Percentiles rank a stretch among this genome's conserved stretches.
Evolutionary conservation across 2,888 invertebrate species (phyloP).

Genomic region (Brachynemurus nebulosus): DNA sequence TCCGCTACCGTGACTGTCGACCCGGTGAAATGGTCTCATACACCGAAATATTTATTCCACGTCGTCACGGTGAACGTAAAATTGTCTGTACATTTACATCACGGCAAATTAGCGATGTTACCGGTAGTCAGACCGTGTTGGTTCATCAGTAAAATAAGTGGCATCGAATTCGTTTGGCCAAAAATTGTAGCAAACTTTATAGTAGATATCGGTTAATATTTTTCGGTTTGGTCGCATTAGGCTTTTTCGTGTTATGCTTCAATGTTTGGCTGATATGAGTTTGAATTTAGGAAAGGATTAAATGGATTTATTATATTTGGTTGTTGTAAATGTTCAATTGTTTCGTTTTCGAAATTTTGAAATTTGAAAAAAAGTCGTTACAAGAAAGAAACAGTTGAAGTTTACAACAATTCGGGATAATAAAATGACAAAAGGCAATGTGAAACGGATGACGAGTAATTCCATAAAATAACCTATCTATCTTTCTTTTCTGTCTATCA

Average conservation of each 20-base stretch:
- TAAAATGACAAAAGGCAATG: no score
- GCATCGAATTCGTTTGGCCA: conserved; percentile 1
- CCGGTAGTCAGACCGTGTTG: conserved; percentile 40
- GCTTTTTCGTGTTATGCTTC: not conserved
- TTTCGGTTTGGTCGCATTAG: not conserved
- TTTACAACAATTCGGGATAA: no score
- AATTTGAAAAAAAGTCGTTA: no score
- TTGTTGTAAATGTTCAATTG: no score
- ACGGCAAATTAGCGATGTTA: conserved; percentile 47
- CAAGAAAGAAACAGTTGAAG: no score
- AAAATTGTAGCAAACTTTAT: conserved; percentile 1
- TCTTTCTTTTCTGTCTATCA: no score
- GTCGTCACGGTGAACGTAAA: conserved; percentile 43
- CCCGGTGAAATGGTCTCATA: conserved; percentile 47
- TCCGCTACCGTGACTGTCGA: conserved; percentile 45
- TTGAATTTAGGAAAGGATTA: no score
- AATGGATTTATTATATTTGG: no score
- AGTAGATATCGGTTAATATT: not conserved
- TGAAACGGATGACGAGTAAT: no score
- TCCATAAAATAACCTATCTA: no score
- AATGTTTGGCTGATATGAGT: not conserved
- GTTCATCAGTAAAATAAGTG: conserved; percentile 24
- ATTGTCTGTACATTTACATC: conserved; percentile 53
- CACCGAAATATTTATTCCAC: conserved; percentile 44
- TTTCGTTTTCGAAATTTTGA: no score